These are phyloP conservation scores for Drosophila aldrichi DNA, from an alignment of 2,888 invertebrate genomes.

Conservation along the genomic window DNA sequence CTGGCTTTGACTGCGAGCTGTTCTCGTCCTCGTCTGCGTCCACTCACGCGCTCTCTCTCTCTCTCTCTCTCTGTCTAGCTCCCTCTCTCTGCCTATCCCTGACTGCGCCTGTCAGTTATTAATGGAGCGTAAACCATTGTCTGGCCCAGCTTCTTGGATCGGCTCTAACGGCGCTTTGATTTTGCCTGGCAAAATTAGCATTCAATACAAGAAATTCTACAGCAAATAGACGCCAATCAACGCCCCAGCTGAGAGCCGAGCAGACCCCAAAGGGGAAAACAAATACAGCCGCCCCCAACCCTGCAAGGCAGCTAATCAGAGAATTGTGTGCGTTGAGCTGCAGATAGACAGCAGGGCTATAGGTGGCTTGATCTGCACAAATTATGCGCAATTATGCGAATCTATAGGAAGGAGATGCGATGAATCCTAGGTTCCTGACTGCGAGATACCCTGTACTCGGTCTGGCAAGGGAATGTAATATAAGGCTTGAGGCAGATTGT, in stretches of 20 bases:
- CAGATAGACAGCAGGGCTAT: not conserved
- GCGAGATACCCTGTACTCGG: not conserved
- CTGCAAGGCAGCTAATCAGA: constrained; percentile 18
- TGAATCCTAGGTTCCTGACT: not conserved
- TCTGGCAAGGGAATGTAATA: too few relatives aligned
- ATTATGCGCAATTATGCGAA: constrained; percentile 69
- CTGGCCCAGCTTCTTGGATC: constrained; percentile 34
- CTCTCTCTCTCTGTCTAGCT: too few relatives aligned
- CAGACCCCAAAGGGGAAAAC: constrained; percentile 11
- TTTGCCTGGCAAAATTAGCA: constrained; percentile 78
- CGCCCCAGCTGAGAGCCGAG: constrained; percentile 57
- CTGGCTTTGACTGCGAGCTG: constrained; percentile 47
- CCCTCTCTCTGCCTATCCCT: not conserved
- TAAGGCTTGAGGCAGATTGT: too few relatives aligned
- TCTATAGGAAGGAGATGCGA: not conserved
- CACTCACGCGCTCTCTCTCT: not conserved
- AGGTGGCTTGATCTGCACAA: constrained; percentile 37
- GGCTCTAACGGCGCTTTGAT: constrained; percentile 75
- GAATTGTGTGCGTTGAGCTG: constrained; percentile 6
- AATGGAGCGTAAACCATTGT: constrained; percentile 75
- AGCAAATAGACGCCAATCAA: constrained; percentile 72
- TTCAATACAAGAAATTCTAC: constrained; percentile 73
- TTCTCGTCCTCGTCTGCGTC: constrained; percentile 33
- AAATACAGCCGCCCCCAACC: not conserved
- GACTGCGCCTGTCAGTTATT: constrained; percentile 73